These are phyloP conservation scores for Acanthosepion pharaonis DNA, from an alignment of 2,888 invertebrate genomes.

Conservation along the genomic window DNA sequence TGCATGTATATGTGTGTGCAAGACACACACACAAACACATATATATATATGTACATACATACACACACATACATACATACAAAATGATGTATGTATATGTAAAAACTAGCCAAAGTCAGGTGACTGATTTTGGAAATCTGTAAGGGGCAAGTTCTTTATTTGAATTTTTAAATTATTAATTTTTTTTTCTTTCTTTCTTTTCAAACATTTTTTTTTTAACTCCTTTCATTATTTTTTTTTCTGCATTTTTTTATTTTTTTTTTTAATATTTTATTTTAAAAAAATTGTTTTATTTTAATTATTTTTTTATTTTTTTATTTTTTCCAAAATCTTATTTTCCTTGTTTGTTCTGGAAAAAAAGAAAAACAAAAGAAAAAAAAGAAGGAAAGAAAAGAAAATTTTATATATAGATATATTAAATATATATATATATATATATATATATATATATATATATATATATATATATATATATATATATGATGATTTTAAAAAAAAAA, in stretches of 20 bases:
- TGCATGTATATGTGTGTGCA: neutral
- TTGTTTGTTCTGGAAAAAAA: slow-evolving; percentile 20
- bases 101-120: neutral
- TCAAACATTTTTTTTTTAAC: neutral
- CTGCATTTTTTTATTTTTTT: too few relatives aligned
- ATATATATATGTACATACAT: neutral
- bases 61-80: neutral
- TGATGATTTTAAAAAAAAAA: too few relatives aligned
- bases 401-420: neutral
- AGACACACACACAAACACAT: neutral
- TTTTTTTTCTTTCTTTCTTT: neutral
- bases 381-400: neutral
- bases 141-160: neutral
- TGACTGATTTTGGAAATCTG: neutral
- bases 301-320: neutral
- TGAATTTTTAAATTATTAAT: neutral
- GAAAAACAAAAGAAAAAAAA: neutral
- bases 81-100: neutral
- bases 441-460: slow-evolving; percentile 4
- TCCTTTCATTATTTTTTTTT: neutral
- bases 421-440: neutral
- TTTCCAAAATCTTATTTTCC: neutral
- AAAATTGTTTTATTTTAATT: neutral
- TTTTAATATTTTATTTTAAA: neutral
- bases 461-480: neutral